Evolutionary conservation across 2,888 invertebrate genomes (phyloP).

Genomic region (Dryobotodes eremita): DNA sequence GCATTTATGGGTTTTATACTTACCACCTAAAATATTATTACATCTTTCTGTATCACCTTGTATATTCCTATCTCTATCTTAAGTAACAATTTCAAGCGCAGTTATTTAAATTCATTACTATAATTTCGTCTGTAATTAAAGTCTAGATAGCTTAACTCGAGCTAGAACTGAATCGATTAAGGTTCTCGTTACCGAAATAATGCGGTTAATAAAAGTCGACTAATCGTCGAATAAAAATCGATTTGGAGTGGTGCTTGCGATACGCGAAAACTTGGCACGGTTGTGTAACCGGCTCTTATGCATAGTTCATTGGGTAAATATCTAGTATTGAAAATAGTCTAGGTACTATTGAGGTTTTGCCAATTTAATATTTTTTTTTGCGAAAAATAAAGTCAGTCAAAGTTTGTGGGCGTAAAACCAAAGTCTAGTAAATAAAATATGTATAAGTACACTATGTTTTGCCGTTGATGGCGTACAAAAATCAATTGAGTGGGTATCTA

Average conservation of each 20-base stretch:
- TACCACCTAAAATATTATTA: conserved; percentile 12
- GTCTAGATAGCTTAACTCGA: conserved; percentile 35
- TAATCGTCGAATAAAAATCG: conserved; percentile 65
- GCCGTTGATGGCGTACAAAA: too few relatives aligned
- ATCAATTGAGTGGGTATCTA: too few relatives aligned
- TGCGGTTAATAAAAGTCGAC: conserved; percentile 51
- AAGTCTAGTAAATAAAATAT: too few relatives aligned
- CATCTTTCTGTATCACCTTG: not conserved
- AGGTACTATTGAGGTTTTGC: not conserved
- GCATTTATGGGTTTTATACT: not conserved
- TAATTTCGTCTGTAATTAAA: conserved; percentile 33
- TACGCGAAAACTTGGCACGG: conserved; percentile 46
- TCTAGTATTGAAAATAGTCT: conserved; percentile 15
- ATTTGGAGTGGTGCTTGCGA: conserved; percentile 41
- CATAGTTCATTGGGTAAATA: conserved; percentile 41
- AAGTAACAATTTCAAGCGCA: conserved; percentile 16
- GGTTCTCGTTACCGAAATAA: conserved; percentile 56
- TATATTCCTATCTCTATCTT: conserved; percentile 14
- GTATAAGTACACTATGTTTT: too few relatives aligned
- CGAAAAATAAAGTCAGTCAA: too few relatives aligned
- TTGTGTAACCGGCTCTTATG: conserved; percentile 17
- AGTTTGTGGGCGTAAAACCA: too few relatives aligned
- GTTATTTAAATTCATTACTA: conserved; percentile 30
- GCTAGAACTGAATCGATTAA: conserved; percentile 40
- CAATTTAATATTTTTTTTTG: not conserved